Evolutionary conservation across 2,888 invertebrate species (phyloP), one percentile per base, ranked within the genome.

Genomic region (Spisula solida): DNA sequence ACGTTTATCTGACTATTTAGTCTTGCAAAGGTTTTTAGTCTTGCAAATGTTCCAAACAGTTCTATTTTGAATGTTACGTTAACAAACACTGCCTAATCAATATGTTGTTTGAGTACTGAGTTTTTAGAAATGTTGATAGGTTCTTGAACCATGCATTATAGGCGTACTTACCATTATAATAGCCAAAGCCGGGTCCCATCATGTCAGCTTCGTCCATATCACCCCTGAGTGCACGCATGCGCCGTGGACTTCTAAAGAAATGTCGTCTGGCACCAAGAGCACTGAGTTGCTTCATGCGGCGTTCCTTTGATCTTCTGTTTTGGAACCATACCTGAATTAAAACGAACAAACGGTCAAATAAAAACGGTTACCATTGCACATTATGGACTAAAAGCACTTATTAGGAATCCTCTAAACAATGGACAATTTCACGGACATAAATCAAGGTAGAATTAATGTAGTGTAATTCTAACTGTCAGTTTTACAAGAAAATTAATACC

Each of bases 241-340:
- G 99, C 95, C 99, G 98, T 75, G 99, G 99, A 91, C 96, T 96
- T 79, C 97, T 93, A 95, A 97, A 97, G 94, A 97, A 97, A 92
- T 97, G 97, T 20, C 97, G 94, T 82, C 97, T 93, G 14, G 97
- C 97, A 0, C 97, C 97, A 98, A 99, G 98, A 92, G 99, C 99
- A 90, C 99, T 99, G 95, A 99, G 97, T 97, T 99, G 99, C 97
- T 99, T 99, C 97, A 99, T 98, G 94, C 99, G 98, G 85, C 99
- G 98, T 97, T 99, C 99, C 97, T 99, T 99, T 96, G 99, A 99
- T 90, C 99, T 97, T 97, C 99, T 98, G 97, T 99, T 99, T 97
- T 99, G 99, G 97, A 99, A 99, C 99, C 99, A 99, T 88, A 99
- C 99, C 99, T 92, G 84, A 47, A 85, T 25, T 16, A 48, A 14